These are phyloP conservation scores for Coreoperca whiteheadi DNA, from an alignment of 2,113 vertebrate genomes.

Conservation along the genomic window DNA sequence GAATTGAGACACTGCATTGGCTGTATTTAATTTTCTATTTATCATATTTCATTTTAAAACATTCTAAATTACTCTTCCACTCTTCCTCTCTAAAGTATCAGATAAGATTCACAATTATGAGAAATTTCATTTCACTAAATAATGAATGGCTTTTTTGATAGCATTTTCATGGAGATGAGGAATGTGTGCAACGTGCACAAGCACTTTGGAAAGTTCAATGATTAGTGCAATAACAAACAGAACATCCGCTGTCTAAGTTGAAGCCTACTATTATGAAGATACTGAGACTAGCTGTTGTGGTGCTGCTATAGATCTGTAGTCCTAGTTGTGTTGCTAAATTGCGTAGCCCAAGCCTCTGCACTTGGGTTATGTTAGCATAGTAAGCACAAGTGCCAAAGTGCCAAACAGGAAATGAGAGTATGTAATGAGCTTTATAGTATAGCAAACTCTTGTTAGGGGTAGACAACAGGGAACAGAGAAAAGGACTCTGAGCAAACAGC, in stretches of 20 bases:
- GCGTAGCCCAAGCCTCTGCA: too few species aligned
- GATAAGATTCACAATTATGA: constrained; percentile 11
- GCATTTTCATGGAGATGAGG: not conserved
- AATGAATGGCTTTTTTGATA: not conserved
- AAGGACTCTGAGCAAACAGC: too few species aligned
- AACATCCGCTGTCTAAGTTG: not conserved
- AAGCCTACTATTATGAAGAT: not conserved
- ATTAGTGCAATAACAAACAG: not conserved
- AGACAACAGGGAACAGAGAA: too few species aligned
- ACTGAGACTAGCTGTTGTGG: not conserved
- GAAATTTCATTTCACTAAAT: not conserved
- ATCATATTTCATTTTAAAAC: constrained; percentile 20
- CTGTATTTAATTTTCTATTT: constrained; percentile 7
- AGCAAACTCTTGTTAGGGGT: too few species aligned
- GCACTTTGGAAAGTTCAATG: not conserved
- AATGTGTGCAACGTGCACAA: not conserved
- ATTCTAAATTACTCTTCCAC: not conserved
- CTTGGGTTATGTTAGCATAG: too few species aligned
- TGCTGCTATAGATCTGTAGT: too few species aligned
- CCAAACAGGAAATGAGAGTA: too few species aligned
- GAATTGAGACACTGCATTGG: not conserved
- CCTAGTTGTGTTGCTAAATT: too few species aligned
- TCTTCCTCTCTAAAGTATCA: not conserved
- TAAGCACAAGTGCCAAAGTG: not conserved
- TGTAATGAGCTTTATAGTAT: not conserved